These are phyloP conservation scores for Cuculus canorus DNA, from an alignment of 2,797 vertebrate genomes.

Conservation along the genomic window DNA sequence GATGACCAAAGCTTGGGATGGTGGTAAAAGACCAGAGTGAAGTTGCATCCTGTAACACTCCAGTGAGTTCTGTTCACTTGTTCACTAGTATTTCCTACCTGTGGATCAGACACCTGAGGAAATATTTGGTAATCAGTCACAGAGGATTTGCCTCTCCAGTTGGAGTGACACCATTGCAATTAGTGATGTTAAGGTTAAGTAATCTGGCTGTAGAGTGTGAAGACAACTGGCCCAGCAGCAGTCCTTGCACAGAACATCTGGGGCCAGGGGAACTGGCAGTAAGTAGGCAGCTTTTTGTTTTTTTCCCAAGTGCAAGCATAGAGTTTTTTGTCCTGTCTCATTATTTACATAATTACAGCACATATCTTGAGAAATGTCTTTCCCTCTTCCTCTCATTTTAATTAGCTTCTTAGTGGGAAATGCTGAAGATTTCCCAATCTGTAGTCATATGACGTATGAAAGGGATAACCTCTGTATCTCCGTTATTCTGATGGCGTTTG, in stretches of 20 bases:
- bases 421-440: conserved; percentile 18
- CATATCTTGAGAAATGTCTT: background rate
- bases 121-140: background rate
- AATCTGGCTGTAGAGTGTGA: background rate
- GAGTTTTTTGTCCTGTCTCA: background rate
- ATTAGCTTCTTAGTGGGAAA: conserved; percentile 35
- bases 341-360: conserved; percentile 3
- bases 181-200: background rate
- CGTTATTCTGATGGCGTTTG: background rate
- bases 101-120: background rate
- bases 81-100: background rate
- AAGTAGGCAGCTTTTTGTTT: background rate
- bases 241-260: background rate
- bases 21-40: background rate
- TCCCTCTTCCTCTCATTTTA: conserved; percentile 12
- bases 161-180: background rate
- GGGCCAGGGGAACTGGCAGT: background rate
- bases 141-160: background rate
- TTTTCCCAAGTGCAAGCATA: background rate
- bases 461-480: conserved; percentile 28
- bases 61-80: background rate
- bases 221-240: background rate
- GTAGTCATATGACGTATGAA: conserved; percentile 2
- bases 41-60: background rate
- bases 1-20: background rate